Base-by-base conservation (phyloP, 1,140 invertebrate species). In the Cepaea nemoralis region DNA sequence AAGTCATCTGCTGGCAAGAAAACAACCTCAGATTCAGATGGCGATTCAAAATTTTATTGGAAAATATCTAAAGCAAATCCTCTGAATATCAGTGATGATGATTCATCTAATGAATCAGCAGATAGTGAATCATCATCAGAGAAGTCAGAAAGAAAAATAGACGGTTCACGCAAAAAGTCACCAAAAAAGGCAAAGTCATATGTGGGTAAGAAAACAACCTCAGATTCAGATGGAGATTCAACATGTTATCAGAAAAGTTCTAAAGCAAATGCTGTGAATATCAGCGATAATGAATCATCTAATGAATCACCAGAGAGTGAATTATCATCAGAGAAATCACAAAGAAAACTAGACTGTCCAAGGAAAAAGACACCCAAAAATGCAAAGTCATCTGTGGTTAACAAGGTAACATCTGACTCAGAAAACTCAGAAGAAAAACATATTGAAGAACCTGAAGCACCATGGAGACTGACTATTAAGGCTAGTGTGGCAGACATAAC, bases 401-500 rank as follows among this genome's bases (percentile, higher is more conserved):
- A 27, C 5, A 31, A 27, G n/a, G n/a, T 5, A 27, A 0, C 8
- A 5, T 63, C 59, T 31, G 59, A 63, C 59, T 31, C n/a, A 31
- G 50, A 55, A 55, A 27, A 63, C 59, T 31, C n/a, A 22, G 59
- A 63, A 63, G 59, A 31, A 63, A 27, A 55, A n/a, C 42, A 55
- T 55, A n/a, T n/a, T n/a, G n/a, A n/a, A n/a, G n/a, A n/a, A n/a
- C 50, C n/a, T 55, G 73, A 50, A 33, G 40, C 19, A 35, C 40
- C 31, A 40, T 45, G 40, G 40, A 50, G 50, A 33, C 27, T 1
- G 33, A 75, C 73, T 5, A 75, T 75, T 31, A 75, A 75, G 35
- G 73, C 73, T 35, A 75, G 22, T 16, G 42, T 75, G 40, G 2
- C 12, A 31, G 73, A 75, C 33, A 22, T 75, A 48, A 50, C 10